These are phyloP conservation scores for Porphyrio hochstetteri DNA, from an alignment of 2,113 vertebrate genomes.

Conservation along the genomic window DNA sequence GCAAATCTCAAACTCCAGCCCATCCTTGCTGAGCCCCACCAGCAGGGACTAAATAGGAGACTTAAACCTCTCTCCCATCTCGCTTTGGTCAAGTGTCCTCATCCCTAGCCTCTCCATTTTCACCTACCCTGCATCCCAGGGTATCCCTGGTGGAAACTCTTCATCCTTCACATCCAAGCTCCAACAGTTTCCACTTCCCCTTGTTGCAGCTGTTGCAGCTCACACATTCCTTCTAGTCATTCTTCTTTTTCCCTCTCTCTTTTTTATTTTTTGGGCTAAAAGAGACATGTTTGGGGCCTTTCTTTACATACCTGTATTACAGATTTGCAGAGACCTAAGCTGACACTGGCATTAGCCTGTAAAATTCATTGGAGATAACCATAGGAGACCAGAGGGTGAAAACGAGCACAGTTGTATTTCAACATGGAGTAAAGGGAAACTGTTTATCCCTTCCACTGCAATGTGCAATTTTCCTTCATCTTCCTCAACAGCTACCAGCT, in stretches of 20 bases:
- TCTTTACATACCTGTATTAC: background rate
- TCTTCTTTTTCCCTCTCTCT: background rate
- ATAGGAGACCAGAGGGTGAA: background rate
- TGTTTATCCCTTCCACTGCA: background rate
- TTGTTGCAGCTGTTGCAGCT: background rate
- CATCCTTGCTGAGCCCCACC: rapidly evolving
- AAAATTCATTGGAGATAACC: background rate
- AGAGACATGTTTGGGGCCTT: rapidly evolving
- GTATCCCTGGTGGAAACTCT: background rate
- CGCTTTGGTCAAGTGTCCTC: background rate
- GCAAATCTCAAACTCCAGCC: background rate
- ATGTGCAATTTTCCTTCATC: background rate
- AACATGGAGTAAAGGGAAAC: background rate
- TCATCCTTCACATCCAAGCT: background rate
- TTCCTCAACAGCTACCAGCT: background rate
- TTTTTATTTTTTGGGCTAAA: background rate
- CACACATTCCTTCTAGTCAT: background rate
- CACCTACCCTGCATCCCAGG: background rate
- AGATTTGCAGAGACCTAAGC: background rate
- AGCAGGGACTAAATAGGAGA: background rate
- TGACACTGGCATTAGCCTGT: background rate
- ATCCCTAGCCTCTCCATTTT: background rate
- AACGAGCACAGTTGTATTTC: background rate
- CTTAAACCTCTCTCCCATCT: background rate
- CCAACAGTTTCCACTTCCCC: background rate